Conservation (phyloP, 2,797 vertebrate species). For the Coregonus sp. region DNA sequence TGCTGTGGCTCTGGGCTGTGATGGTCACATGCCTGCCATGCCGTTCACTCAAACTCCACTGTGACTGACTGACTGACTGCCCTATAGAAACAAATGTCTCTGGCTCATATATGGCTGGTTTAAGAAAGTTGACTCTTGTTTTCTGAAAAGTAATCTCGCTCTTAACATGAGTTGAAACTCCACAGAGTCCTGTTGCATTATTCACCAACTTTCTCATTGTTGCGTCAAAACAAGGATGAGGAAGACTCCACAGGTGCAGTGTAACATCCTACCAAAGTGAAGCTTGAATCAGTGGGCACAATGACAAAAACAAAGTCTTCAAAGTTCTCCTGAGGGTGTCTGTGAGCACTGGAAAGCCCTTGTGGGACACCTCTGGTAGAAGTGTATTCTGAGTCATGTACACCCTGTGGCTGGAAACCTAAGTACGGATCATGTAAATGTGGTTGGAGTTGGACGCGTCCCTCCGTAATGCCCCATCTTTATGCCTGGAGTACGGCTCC, state of each 20-base stretch:
- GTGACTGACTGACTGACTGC: neutral
- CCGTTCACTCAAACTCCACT: neutral
- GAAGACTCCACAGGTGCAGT: neutral
- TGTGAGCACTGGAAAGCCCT: conserved; percentile 55
- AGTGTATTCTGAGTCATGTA: conserved; percentile 12
- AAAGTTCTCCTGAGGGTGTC: conserved; percentile 13
- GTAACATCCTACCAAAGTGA: neutral
- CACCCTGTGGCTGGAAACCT: conserved; percentile 2
- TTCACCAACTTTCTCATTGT: neutral
- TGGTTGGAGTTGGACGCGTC: neutral
- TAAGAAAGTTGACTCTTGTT: neutral
- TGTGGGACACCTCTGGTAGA: conserved; percentile 53
- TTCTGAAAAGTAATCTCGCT: neutral
- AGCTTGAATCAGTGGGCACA: neutral
- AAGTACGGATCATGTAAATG: conserved; percentile 7
- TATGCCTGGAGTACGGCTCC: conserved; percentile 87
- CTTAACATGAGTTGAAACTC: neutral
- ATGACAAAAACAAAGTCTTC: neutral
- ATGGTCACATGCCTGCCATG: neutral
- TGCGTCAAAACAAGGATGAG: neutral
- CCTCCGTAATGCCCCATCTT: conserved; percentile 88
- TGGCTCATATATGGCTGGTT: no score
- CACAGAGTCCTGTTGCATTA: neutral
- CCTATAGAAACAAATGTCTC: no score
- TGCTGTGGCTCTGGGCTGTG: neutral